phyloP scores from a whole-genome alignment of 2,888 invertebrate genomes.

The Platycheirus rosarum region DNA sequence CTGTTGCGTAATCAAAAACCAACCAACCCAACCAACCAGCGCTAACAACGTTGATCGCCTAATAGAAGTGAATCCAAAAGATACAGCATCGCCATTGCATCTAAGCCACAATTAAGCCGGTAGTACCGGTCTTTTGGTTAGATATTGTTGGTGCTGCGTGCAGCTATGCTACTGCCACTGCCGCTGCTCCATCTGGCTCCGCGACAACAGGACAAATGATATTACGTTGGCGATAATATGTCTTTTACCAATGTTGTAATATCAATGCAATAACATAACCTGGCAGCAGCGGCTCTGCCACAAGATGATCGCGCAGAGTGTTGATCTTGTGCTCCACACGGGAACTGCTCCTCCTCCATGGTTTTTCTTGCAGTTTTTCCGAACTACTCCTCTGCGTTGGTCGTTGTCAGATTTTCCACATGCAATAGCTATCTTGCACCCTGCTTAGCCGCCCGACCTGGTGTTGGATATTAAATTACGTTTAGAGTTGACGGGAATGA shows the following conservation, averaged over 20 bases:
- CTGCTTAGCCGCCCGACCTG: conserved; percentile 1
- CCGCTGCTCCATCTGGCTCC: conserved; percentile 24
- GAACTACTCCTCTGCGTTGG: neutral
- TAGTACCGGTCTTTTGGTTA: conserved; percentile 58
- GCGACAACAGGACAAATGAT: conserved; percentile 62
- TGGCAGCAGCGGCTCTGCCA: conserved; percentile 24
- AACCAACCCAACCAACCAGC: conserved; percentile 24
- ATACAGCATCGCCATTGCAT: conserved; percentile 36
- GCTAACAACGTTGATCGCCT: conserved; percentile 20
- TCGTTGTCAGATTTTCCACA: conserved; percentile 51
- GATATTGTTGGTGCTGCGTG: neutral
- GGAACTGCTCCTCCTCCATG: conserved; percentile 57
- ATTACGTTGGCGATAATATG: conserved; percentile 70
- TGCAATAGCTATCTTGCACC: conserved; percentile 39
- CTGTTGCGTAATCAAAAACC: conserved; percentile 55
- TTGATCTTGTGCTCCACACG: conserved; percentile 68
- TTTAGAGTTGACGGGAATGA: conserved; percentile 42
- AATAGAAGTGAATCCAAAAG: conserved; percentile 17
- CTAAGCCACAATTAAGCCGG: conserved; percentile 51
- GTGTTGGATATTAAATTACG: conserved; percentile 55
- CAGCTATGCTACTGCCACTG: neutral
- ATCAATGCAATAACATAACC: conserved; percentile 62
- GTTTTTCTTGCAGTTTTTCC: conserved; percentile 45
- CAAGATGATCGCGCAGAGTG: conserved; percentile 61
- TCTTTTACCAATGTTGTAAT: conserved; percentile 71